Base-by-base conservation (phyloP, 2,797 vertebrate species). In the Darevskia nairensis region DNA sequence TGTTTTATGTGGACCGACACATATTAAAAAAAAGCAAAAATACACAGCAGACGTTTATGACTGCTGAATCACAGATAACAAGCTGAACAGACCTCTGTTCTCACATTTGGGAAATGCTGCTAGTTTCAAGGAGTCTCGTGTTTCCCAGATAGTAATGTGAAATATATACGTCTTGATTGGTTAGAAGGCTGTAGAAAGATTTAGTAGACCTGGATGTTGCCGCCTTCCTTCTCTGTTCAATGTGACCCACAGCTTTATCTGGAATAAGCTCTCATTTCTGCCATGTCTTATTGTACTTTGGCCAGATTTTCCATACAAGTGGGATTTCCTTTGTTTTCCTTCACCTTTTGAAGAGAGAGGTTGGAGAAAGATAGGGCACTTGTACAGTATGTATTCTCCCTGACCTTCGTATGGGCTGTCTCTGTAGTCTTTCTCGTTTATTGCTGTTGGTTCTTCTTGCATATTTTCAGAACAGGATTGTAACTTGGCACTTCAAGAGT, bases 141-240 rank as follows among this genome's bases (percentile, higher is more conserved):
- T 84, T 89, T 90, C 90, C 50, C 69, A 89, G 59, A n/a, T n/a
- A 13, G 50, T 55, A 93, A 89, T 46, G 1, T 66, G 87, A 91
- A 32, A 64, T 71, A 27, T 59, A n/a, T 27, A 89, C 88, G 32
- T 66, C 59, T 41, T 69, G 80, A 92, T 91, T 87, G 87, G 88
- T 86, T 88, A 66, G 74, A 0, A 0, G 21, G 86, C 0, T 74
- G n/a, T 74, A 81, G 87, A 86, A 84, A 86, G 29, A 23, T 91
- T 93, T 94, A 87, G 90, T 94, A 82, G 21, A 86, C 55, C 85
- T 87, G 86, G 79, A 81, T 81, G 68, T 81, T 32, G 23, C 15
- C 68, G 46, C n/a, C 46, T 69, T 8, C 25, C 29, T 61, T 44
- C 68, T 84, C 35, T 44, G 7, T 23, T 75, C 55, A 82, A 7